Percentiles rank a stretch among this genome's conserved stretches.
Conservation (phyloP, 2,888 invertebrate species). For the Muscina levida region DNA sequence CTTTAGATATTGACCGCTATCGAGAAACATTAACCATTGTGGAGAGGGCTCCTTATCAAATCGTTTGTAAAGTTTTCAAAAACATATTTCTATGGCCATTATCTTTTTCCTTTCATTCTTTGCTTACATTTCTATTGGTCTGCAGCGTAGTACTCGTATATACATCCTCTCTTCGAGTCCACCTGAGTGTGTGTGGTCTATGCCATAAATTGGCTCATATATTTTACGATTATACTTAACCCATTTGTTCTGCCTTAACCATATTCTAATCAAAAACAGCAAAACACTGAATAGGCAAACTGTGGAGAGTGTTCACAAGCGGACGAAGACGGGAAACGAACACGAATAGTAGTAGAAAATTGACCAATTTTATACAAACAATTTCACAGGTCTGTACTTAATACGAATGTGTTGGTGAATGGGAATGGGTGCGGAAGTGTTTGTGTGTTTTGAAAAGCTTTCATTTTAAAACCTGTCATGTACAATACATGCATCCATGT, state of each 20-base stretch:
- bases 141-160: background rate
- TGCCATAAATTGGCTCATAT: constrained; percentile 60
- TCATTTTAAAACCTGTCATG: constrained; percentile 56
- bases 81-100: constrained; percentile 1
- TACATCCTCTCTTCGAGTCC: background rate
- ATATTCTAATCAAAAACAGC: constrained; percentile 59
- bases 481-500: constrained; percentile 48
- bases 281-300: background rate
- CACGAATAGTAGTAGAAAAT: constrained; percentile 42
- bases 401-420: constrained; percentile 31
- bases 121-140: background rate
- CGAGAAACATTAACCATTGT: too few relatives aligned
- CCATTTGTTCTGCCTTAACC: constrained; percentile 45
- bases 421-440: constrained; percentile 12
- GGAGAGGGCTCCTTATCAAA: background rate
- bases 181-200: constrained; percentile 2
- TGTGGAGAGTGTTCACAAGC: constrained; percentile 1
- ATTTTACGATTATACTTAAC: constrained; percentile 60
- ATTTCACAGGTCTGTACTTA: constrained; percentile 58
- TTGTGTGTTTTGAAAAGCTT: constrained; percentile 27
- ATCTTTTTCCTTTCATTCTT: background rate
- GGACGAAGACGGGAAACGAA: constrained; percentile 4
- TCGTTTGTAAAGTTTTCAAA: constrained; percentile 15
- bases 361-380: constrained; percentile 61
- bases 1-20: too few relatives aligned